Evolutionary conservation across 2,113 vertebrate genomes (phyloP).

Genomic region (Gracilinanus agilis): DNA sequence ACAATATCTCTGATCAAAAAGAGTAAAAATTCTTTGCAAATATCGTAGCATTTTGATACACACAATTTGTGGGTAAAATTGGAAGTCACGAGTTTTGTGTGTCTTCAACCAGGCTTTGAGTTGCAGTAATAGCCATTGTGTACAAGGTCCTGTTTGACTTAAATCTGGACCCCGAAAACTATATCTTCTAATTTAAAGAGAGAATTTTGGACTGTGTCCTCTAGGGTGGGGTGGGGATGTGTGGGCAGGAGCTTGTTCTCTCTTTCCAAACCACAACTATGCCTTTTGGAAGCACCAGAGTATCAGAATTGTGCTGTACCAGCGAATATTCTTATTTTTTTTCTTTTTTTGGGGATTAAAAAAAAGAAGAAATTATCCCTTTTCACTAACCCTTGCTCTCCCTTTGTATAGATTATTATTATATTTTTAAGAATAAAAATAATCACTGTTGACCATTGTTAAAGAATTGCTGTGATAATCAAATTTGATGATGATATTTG

Average conservation of each 20-base stretch:
- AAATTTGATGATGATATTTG: background rate
- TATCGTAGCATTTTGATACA: background rate
- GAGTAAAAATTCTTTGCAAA: background rate
- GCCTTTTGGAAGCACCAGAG: conserved; percentile 40
- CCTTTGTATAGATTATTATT: conserved; percentile 15
- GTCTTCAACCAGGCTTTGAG: background rate
- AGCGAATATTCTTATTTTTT: conserved; percentile 46
- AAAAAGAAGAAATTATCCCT: conserved; percentile 59
- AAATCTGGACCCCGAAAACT: conserved; percentile 43
- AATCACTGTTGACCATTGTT: background rate
- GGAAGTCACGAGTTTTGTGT: background rate
- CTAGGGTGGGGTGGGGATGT: background rate
- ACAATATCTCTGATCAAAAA: background rate
- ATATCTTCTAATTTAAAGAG: conserved; percentile 23
- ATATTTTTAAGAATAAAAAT: background rate
- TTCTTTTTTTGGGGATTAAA: background rate
- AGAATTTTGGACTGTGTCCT: conserved; percentile 41
- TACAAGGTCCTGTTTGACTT: background rate
- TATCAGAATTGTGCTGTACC: conserved; percentile 14
- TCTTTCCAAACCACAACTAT: conserved; percentile 53
- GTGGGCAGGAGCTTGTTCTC: conserved; percentile 41
- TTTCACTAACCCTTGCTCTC: conserved; percentile 68
- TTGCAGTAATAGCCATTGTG: background rate
- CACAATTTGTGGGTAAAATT: background rate
- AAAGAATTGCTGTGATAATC: background rate